Percentiles rank a stretch among this genome's conserved stretches.
Conservation (phyloP, 1,140 invertebrate genomes). For the Atopsyche davidsoni region DNA sequence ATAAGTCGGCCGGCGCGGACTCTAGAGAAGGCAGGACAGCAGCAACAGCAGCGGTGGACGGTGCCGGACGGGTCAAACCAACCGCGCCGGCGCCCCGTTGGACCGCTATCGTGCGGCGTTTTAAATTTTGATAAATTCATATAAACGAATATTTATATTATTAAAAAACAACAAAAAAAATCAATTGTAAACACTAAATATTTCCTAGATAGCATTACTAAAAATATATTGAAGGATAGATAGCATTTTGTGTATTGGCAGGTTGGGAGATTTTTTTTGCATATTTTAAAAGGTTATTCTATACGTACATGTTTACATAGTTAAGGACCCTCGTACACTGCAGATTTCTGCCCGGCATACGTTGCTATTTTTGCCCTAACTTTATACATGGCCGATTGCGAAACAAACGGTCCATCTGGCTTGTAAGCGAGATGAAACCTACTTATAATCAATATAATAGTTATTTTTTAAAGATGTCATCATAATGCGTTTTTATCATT, state of each 20-base stretch:
- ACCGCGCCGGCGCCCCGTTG: background rate
- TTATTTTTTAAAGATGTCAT: too few relatives aligned
- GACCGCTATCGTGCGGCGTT: background rate
- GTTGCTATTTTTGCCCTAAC: too few relatives aligned
- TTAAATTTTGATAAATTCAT: conserved; percentile 8
- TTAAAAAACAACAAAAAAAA: background rate
- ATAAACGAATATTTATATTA: conserved; percentile 10
- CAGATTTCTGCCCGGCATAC: too few relatives aligned
- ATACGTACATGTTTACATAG: background rate
- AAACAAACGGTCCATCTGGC: too few relatives aligned
- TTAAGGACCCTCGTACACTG: background rate
- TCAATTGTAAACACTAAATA: conserved; percentile 5
- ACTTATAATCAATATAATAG: too few relatives aligned
- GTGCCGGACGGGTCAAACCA: conserved; percentile 5
- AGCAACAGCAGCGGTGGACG: background rate
- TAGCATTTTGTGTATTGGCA: conserved; percentile 3
- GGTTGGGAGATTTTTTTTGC: background rate
- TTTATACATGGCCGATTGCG: too few relatives aligned
- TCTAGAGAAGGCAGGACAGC: background rate
- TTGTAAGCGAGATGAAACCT: too few relatives aligned
- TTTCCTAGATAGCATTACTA: conserved; percentile 3
- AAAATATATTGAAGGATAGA: background rate
- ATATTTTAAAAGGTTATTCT: background rate
- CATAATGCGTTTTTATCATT: too few relatives aligned
- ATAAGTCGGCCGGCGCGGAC: conserved; percentile 26